Evolutionary conservation across 1,140 invertebrate species (phyloP).

Genomic region (Aphis gossypii): DNA sequence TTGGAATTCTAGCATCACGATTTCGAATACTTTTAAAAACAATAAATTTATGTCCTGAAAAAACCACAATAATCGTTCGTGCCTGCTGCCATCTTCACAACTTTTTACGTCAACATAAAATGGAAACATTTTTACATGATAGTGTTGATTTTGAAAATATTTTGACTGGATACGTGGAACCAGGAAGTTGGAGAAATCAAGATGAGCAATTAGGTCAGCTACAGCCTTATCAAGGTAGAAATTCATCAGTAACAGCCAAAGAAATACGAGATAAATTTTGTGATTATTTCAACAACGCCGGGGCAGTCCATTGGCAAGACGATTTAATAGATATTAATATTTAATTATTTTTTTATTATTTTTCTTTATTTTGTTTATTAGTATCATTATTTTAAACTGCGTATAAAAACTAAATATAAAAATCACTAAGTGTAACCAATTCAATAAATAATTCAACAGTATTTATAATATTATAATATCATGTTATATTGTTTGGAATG

Average conservation of each 20-base stretch:
- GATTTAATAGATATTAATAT: constrained; percentile 42
- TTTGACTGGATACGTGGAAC: constrained; percentile 46
- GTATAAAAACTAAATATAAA: neutral
- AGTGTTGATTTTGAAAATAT: constrained; percentile 47
- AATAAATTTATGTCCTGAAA: constrained; percentile 63
- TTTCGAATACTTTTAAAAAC: constrained; percentile 64
- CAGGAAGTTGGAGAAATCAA: constrained; percentile 32
- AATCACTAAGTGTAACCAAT: constrained; percentile 7
- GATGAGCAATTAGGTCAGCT: constrained; percentile 54
- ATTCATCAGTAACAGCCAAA: constrained; percentile 45
- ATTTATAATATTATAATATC: too few relatives aligned
- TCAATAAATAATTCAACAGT: constrained; percentile 9
- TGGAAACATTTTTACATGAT: neutral
- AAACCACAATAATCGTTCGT: constrained; percentile 62
- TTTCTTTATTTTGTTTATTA: constrained; percentile 29
- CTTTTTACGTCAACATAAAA: constrained; percentile 60
- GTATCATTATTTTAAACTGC: constrained; percentile 12
- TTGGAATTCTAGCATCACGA: constrained; percentile 64
- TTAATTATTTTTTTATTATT: constrained; percentile 38
- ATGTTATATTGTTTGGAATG: too few relatives aligned
- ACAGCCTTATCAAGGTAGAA: constrained; percentile 46
- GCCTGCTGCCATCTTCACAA: constrained; percentile 62
- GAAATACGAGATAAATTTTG: constrained; percentile 58
- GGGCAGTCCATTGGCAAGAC: constrained; percentile 59
- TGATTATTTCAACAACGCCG: constrained; percentile 59